Base-by-base conservation (phyloP, 2,797 vertebrate genomes). In the Bufotes viridis region DNA sequence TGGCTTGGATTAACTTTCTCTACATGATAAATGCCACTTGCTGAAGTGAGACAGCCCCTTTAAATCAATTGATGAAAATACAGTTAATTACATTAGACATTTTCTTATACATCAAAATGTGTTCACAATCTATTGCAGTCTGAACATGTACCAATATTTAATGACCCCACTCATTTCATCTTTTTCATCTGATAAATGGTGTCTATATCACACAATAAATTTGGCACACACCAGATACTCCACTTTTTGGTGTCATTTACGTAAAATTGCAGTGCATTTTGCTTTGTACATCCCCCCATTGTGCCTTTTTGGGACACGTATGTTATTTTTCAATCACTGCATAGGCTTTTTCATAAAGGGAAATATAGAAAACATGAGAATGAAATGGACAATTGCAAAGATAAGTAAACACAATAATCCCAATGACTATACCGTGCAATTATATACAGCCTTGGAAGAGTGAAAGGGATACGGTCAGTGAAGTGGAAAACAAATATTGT, bases 401-500 rank as follows among this genome's bases (percentile, higher is more conserved):
- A 72, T 63, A 42, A 24, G 83, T 63, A 75, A 76, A 85, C 72
- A 85, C 29, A 49, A 53, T 85, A 76, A 85, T 76, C 58, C 70
- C 74, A 76, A 75, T 84, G 82, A 75, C 70, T n/a, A 75, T 34
- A 75, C 57, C 26, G 83, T 76, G 83, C 53, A 85, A 85, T 84
- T 84, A 26, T 18, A 84, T 84, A 75, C 69, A 84, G 26, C 18
- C 60, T 14, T n/a, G 55, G 61, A 75, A 84, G n/a, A 75, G 22
- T 24, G 22, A 75, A 49, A 63, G 70, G 57, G 58, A 85, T 85
- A 85, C 20, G 83, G 83, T 42, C 55, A 75, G 70, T 85, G 70
- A 85, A 76, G 83, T 85, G 83, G 83, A 85, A 85, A 85, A 85
- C 72, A 85, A 85, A 85, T 85, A 76, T 34, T 76, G 83, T 85